phyloP scores from a whole-genome alignment of 1,140 invertebrate species.

The Hetaerina americana region DNA sequence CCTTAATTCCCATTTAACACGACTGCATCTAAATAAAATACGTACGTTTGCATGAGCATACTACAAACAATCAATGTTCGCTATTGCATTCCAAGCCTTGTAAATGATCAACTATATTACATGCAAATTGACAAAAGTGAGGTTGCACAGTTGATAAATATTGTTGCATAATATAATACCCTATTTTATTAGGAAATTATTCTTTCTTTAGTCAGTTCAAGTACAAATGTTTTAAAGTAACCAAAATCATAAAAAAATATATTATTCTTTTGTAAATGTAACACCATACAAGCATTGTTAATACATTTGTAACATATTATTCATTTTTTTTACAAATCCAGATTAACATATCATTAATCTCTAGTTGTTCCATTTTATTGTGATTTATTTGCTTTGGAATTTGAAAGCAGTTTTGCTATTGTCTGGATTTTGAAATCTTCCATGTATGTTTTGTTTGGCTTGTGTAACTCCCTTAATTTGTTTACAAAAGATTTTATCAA shows the following conservation, averaged over 20 bases:
- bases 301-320: neutral
- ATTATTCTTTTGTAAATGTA: neutral
- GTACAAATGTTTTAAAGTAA: neutral
- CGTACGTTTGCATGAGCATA: neutral
- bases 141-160: neutral
- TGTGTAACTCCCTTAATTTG: neutral
- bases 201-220: neutral
- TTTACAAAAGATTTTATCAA: neutral
- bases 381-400: neutral
- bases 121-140: neutral
- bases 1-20: neutral
- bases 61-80: neutral
- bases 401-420: neutral
- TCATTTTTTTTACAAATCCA: conserved; percentile 1
- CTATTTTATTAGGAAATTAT: conserved; percentile 1
- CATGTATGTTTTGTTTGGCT: neutral
- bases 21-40: neutral
- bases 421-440: neutral
- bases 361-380: neutral
- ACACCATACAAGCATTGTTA: neutral
- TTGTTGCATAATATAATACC: neutral
- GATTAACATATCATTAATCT: conserved; percentile 1
- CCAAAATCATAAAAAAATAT: neutral
- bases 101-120: neutral
- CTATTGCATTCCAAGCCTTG: neutral